These are phyloP conservation scores for Cremastinae sp. DNA, from an alignment of 2,888 invertebrate genomes.

Conservation along the genomic window DNA sequence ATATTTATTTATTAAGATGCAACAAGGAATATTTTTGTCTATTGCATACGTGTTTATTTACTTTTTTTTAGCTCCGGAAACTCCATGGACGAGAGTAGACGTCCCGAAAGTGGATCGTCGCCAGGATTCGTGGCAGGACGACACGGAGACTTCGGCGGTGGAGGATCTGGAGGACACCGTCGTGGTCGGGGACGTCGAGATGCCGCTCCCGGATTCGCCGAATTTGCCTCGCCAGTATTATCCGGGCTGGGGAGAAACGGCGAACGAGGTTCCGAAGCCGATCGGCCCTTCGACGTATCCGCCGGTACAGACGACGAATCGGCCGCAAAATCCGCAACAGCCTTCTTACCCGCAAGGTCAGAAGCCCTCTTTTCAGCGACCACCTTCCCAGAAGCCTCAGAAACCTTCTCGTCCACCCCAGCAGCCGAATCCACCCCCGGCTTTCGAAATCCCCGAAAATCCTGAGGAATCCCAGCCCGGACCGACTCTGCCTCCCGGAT, in stretches of 20 bases:
- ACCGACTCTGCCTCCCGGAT: conserved; percentile 66
- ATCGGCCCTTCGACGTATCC: conserved; percentile 64
- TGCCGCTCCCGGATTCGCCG: conserved; percentile 38
- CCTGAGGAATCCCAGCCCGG: neutral
- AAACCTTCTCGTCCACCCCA: conserved; percentile 17
- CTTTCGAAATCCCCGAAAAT: conserved; percentile 47
- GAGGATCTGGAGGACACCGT: conserved; percentile 45
- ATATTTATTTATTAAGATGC: no score
- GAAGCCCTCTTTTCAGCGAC: conserved; percentile 53
- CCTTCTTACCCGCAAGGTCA: conserved; percentile 57
- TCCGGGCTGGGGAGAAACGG: conserved; percentile 63
- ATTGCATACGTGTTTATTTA: no score
- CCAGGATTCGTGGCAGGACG: conserved; percentile 62
- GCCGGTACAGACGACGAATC: conserved; percentile 24
- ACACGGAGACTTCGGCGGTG: conserved; percentile 9
- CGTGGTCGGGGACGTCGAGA: conserved; percentile 22
- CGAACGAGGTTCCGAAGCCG: conserved; percentile 70
- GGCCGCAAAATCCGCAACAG: conserved; percentile 45
- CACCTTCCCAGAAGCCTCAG: conserved; percentile 32
- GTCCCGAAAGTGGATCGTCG: conserved; percentile 68
- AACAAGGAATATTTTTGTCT: no score
- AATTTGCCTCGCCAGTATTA: conserved; percentile 65
- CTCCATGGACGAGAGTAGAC: conserved; percentile 70
- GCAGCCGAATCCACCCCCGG: conserved; percentile 49
- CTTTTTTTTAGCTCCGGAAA: conserved; percentile 50